Percentiles rank a stretch among this genome's conserved stretches.
Evolutionary conservation across 2,888 invertebrate species (phyloP).

Genomic region (Drosophila trichaetosa): DNA sequence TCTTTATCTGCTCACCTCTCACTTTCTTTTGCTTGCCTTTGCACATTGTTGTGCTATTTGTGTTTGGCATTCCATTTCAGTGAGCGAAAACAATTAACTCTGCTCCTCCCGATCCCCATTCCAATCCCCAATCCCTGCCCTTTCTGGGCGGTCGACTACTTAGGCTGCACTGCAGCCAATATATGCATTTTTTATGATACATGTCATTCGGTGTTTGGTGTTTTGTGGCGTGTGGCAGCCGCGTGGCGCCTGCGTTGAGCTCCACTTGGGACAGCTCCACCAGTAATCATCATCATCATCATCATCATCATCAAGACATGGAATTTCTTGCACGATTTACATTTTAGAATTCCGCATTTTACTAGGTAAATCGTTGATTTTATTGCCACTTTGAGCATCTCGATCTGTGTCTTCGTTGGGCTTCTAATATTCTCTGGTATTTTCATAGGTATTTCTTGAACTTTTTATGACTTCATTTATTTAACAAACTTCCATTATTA

Average conservation of each 20-base stretch:
- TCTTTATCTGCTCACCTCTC: neutral
- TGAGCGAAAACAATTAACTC: conserved; percentile 58
- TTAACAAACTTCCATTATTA: neutral
- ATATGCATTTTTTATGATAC: conserved; percentile 56
- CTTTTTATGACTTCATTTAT: conserved; percentile 2
- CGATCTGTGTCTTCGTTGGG: conserved; percentile 22
- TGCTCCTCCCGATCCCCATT: neutral
- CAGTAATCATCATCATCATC: conserved; percentile 1
- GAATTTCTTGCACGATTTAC: conserved; percentile 47
- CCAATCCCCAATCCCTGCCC: neutral
- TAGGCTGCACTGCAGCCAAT: conserved; percentile 20
- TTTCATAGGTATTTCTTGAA: conserved; percentile 9
- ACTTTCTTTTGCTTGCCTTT: conserved; percentile 61
- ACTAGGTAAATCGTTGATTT: conserved; percentile 23
- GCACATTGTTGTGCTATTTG: conserved; percentile 76
- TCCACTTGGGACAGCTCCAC: conserved; percentile 37
- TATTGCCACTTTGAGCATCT: conserved; percentile 4
- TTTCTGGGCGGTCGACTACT: conserved; percentile 37
- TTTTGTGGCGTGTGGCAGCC: conserved; percentile 17
- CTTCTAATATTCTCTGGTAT: conserved; percentile 6
- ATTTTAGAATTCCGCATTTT: conserved; percentile 21
- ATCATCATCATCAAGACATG: conserved; percentile 24
- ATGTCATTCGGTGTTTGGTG: conserved; percentile 41
- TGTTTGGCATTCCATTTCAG: conserved; percentile 73
- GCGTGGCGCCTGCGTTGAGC: conserved; percentile 44